Evolutionary conservation across 1,140 invertebrate species (phyloP).

Genomic region (Sinella curviseta): DNA sequence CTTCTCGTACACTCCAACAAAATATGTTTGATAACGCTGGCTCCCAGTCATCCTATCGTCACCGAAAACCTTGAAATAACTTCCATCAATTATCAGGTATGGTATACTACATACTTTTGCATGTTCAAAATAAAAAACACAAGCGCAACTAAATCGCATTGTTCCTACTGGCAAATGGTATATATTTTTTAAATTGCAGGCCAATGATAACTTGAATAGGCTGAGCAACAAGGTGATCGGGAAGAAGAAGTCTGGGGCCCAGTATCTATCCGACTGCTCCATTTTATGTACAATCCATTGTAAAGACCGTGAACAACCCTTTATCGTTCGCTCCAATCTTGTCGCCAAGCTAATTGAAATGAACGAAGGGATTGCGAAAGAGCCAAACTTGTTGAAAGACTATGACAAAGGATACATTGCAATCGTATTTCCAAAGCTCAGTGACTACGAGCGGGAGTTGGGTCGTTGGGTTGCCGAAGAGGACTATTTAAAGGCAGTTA

Average conservation of each 20-base stretch:
- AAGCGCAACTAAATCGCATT: too few species aligned
- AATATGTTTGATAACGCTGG: slow-evolving; percentile 8
- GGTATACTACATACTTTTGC: neutral
- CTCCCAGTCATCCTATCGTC: slow-evolving; percentile 6
- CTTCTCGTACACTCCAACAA: neutral
- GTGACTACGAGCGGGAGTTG: neutral
- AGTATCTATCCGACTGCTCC: neutral
- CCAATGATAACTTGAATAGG: neutral
- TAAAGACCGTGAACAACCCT: neutral
- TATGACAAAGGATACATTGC: slow-evolving; percentile 3
- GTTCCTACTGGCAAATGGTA: too few species aligned
- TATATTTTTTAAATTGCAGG: too few species aligned
- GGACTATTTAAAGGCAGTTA: neutral
- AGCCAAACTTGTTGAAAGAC: neutral
- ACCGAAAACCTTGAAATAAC: neutral
- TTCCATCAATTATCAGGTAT: slow-evolving; percentile 8
- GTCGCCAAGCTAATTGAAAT: neutral
- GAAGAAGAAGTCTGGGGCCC: neutral
- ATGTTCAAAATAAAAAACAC: too few species aligned
- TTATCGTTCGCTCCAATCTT: neutral
- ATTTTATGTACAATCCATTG: neutral
- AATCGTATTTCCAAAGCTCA: neutral
- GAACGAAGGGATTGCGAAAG: neutral
- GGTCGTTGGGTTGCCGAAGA: neutral
- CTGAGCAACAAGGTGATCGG: neutral